phyloP scores from a whole-genome alignment of 2,113 vertebrate species.

The Ctenomys sociabilis region DNA sequence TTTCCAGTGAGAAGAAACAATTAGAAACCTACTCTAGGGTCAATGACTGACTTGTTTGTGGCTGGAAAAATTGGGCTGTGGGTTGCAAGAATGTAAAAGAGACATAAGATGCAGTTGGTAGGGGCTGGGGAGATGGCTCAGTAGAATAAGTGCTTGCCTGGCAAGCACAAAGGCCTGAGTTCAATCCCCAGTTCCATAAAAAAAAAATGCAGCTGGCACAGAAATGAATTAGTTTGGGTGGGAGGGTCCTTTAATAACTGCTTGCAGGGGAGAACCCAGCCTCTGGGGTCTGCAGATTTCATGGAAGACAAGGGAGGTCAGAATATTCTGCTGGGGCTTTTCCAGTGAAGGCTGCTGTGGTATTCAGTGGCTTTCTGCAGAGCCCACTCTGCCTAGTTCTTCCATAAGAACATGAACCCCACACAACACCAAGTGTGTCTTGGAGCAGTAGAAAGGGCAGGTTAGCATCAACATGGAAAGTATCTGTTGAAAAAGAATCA shows the following conservation, averaged over 20 bases:
- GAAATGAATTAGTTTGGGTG: background rate
- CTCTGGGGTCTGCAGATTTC: background rate
- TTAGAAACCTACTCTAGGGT: background rate
- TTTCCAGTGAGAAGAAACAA: background rate
- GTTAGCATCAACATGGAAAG: background rate
- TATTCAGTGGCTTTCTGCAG: background rate
- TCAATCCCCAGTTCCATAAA: too few species aligned
- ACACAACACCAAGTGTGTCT: too few species aligned
- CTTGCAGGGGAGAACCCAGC: background rate
- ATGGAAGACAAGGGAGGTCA: background rate
- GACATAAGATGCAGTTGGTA: too few species aligned
- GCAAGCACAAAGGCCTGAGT: too few species aligned
- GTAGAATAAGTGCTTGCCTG: too few species aligned
- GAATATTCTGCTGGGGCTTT: background rate
- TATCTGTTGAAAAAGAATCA: background rate
- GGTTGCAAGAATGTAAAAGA: too few species aligned
- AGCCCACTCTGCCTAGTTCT: background rate
- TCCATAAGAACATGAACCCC: background rate
- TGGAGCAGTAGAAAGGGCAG: rapidly evolving
- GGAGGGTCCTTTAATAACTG: background rate
- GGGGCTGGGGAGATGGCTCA: too few species aligned
- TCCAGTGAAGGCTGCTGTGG: background rate
- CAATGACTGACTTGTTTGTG: too few species aligned
- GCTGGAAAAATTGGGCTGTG: background rate
- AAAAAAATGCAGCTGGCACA: too few species aligned